Conservation (phyloP, 2,113 vertebrate genomes). For the human region GRCh38 chr2:197201001-197201500, state of each 20-base stretch:
- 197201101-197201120: background rate
- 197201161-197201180: slow-evolving; percentile 40
- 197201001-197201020: background rate
- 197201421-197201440: background rate
- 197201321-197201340: background rate
- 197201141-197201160: background rate
- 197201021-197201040: background rate
- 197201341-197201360: background rate
- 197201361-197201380: background rate
- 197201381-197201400: background rate
- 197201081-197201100: slow-evolving; percentile 14
- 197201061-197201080: slow-evolving; percentile 15
- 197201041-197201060: background rate
- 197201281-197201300: background rate
- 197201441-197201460: background rate
- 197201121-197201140: background rate
- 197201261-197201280: slow-evolving; percentile 15
- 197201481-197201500: background rate
- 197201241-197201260: slow-evolving; percentile 37
- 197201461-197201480: background rate
- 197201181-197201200: slow-evolving; percentile 49
- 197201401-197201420: background rate
- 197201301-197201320: slow-evolving; percentile 6
- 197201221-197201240: slow-evolving; percentile 44
- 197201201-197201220: slow-evolving; percentile 53